Evolutionary conservation across 2,113 vertebrate species (phyloP), one percentile per base, ranked within the genome.

Genomic region (Girardinichthys multiradiatus): DNA sequence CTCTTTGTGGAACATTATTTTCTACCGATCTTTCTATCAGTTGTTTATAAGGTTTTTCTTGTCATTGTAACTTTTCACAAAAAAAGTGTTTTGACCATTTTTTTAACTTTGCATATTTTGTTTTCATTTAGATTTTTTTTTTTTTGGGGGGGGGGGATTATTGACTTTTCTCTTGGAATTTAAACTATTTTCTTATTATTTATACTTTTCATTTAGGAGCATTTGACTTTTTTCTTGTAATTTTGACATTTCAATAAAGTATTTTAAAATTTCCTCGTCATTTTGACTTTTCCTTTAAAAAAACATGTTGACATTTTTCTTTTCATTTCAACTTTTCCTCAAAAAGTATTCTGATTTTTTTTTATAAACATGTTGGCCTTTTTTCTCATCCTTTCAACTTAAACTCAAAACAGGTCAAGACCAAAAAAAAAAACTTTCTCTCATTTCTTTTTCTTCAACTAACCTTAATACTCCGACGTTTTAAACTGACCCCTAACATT

Each of bases 401-500:
- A n/a, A n/a, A n/a, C 17, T 45, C 42, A 45, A 45, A 45, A 45
- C 48, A 54, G 48, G 9, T 10, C 24, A 54, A 21, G 7, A 54
- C 24, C 1, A 39, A 39, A 17, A 54, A n/a, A 54, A 10, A 54
- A 54, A n/a, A 2, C 48, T 9, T 54, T 54, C 21, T 54, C 21
- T 24, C 17, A 24, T 54, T 54, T 54, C 3, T 15, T 51, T 21
- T 54, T 54, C 48, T 10, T 54, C 48, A n/a, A n/a, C 48, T 10
- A 21, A 54, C 48, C 48, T 54, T 54, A 8, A 10, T 54, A 24
- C 48, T n/a, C 9, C n/a, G 24, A 19, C 48, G 9, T n/a, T 54
- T 21, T 54, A n/a, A 54, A n/a, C 48, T 54, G 48, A 9, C 48
- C 21, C 72, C 75, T 61, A 83, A 81, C 80, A 75, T 79, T 89